Conservation (phyloP, 2,797 vertebrate genomes). For the Neopelma chrysocephalum region DNA sequence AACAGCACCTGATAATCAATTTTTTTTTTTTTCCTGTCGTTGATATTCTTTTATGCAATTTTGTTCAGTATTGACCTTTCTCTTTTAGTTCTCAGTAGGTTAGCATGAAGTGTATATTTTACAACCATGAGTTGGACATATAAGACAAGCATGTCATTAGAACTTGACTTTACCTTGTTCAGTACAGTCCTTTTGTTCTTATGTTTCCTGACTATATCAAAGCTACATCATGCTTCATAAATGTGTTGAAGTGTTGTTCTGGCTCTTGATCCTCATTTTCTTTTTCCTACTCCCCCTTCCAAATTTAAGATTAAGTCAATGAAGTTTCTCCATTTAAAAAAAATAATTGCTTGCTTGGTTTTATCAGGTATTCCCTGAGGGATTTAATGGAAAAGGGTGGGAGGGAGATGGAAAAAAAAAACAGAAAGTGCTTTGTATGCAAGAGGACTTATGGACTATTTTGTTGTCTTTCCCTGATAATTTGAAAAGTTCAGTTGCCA, state of each 20-base stretch:
- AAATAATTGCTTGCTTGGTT: not conserved
- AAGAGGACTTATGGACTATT: not conserved
- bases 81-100: not conserved
- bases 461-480: not conserved
- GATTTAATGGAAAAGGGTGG: not conserved
- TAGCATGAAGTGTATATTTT: not conserved
- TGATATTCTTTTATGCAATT: not conserved
- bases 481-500: not conserved
- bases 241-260: not conserved
- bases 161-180: not conserved
- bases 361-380: not conserved
- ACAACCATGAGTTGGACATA: not conserved
- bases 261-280: not conserved
- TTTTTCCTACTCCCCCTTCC: not conserved
- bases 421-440: accelerated
- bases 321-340: not conserved
- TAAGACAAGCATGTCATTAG: not conserved
- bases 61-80: not conserved
- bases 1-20: not conserved
- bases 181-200: not conserved
- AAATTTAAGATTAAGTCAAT: not conserved
- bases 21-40: not conserved
- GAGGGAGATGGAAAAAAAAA: too few species aligned
- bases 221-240: not conserved
- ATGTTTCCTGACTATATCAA: not conserved